Evolutionary conservation across 2,797 vertebrate species (phyloP).

Genomic region (Pseudochromis fuscus): DNA sequence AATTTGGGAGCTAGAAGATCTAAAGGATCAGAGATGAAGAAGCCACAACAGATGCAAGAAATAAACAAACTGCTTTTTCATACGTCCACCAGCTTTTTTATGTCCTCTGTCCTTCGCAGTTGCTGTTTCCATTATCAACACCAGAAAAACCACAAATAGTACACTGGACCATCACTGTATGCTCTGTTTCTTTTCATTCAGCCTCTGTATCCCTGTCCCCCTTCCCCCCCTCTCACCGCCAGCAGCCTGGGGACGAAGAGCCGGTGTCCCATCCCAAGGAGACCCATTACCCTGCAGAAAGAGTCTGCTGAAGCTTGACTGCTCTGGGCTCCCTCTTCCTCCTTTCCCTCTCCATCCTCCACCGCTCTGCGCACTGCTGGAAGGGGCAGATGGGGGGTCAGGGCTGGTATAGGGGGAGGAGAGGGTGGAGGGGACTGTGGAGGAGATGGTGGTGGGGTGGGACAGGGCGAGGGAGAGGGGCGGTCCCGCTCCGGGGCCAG

Average conservation of each 20-base stretch:
- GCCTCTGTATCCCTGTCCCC: constrained; percentile 4
- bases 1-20: not conserved
- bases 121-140: constrained; percentile 5
- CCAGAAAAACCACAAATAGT: constrained; percentile 13
- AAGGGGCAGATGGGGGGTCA: constrained; percentile 87
- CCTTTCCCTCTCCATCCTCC: constrained; percentile 90
- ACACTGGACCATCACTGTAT: not conserved
- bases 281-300: constrained; percentile 92
- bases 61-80: not conserved
- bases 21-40: not conserved
- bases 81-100: not conserved
- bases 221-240: constrained; percentile 92
- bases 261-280: constrained; percentile 98
- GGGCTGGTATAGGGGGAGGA: constrained; percentile 72
- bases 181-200: constrained; percentile 14
- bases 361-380: constrained; percentile 86
- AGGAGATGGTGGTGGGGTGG: constrained; percentile 72
- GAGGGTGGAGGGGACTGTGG: constrained; percentile 76
- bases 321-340: constrained; percentile 74
- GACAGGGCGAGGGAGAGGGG: constrained; percentile 84
- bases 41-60: not conserved
- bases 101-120: not conserved
- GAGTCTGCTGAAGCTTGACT: constrained; percentile 89
- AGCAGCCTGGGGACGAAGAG: constrained; percentile 97
- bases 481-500: constrained; percentile 91